Base-by-base conservation (phyloP, 2,113 vertebrate species). In the Lophura nycthemera region DNA sequence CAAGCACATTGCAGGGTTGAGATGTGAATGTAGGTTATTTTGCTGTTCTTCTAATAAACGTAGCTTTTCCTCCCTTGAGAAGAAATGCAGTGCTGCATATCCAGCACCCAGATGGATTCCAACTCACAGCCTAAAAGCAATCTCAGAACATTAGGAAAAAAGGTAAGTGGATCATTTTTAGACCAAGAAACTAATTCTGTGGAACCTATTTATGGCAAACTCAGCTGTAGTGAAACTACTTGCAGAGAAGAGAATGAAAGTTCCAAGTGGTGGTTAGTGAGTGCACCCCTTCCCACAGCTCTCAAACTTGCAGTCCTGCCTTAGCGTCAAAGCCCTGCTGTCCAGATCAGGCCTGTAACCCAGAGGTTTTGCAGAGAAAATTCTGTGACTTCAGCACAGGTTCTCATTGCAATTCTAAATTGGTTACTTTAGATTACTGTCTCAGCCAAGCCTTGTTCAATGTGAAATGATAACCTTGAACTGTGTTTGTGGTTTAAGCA, bases 341-440 rank as follows among this genome's bases (percentile, higher is more conserved):
- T 30, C 56, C 77, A 63, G 34, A 91, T 45, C 38, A 74, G 29
- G 45, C 32, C 79, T 64, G 34, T 67, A 86, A 93, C 56, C 0
- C 0, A 77, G 75, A 86, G 32, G 32, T 86, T 86, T 81, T 11
- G 13, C 25, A 38, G 57, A 96, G 80, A 96, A 95, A 95, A 96
- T 95, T 95, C 93, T 93, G 80, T 91, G 11, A 95, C 87, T 96
- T 95, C 89, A 94, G 30, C 57, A 29, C 54, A 81, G 80, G 52
- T 61, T 92, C 34, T 57, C 73, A 86, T n/a, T 69, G 81, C 88
- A 70, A 93, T 93, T 92, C 83, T 95, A 93, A 96, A 96, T 82
- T 92, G 90, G 93, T 96, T 96, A 96, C 93, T 94, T 95, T 83
- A 94, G 94, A 94, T 96, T 94, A 88, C 65, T 87, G 76, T 94